These are phyloP conservation scores for Henricia sp. DNA, from an alignment of 53 echinoderm and acorn worm species.

Conservation along the genomic window DNA sequence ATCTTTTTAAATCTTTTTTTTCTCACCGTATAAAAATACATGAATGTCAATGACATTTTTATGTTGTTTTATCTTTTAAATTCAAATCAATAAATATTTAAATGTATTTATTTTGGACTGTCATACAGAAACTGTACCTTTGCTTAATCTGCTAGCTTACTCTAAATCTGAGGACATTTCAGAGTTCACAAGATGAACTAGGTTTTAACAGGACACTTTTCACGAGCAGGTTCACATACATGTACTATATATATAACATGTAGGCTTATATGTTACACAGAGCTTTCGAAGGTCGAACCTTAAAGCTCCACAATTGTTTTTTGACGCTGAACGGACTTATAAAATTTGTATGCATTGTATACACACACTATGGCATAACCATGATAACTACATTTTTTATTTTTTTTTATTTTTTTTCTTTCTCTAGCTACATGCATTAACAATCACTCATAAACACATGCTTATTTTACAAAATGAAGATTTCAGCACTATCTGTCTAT, in stretches of 20 bases:
- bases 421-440: too few species aligned
- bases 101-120: conserved; percentile 14
- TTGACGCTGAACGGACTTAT: background rate
- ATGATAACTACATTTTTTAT: background rate
- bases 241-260: background rate
- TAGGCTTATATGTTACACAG: background rate
- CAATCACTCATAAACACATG: too few species aligned
- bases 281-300: background rate
- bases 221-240: too few species aligned
- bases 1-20: conserved; percentile 8
- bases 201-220: background rate
- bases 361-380: too few species aligned
- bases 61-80: conserved; percentile 4
- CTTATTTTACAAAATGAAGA: too few species aligned
- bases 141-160: conserved; percentile 34
- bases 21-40: conserved; percentile 47
- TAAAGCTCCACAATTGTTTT: background rate
- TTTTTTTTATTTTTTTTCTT: background rate
- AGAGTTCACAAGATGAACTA: background rate
- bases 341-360: too few species aligned
- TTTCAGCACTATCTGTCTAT: too few species aligned
- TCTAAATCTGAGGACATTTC: background rate
- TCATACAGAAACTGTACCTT: conserved; percentile 45
- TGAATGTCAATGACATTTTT: conserved; percentile 27
- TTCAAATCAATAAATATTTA: conserved; percentile 58